A percentile compares a stretch with the other conserved stretches of the same genome.
These are phyloP conservation scores for Mizuhopecten yessoensis DNA, from an alignment of 1,140 invertebrate genomes.

Conservation along the genomic window DNA sequence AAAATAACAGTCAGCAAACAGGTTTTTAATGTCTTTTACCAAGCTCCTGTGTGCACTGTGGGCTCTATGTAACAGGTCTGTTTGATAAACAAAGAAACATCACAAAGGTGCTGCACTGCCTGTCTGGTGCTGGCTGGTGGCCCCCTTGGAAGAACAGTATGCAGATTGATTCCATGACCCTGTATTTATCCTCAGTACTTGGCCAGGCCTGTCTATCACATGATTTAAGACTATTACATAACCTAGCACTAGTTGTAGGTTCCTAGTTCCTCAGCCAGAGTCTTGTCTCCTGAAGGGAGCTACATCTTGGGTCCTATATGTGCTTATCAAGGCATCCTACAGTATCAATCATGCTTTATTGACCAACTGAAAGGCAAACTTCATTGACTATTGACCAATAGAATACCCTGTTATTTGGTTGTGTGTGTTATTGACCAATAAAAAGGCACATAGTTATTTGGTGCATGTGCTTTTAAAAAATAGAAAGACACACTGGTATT, in stretches of 20 bases:
- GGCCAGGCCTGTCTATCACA: neutral
- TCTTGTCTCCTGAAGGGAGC: neutral
- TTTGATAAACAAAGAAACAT: neutral
- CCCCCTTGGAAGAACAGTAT: neutral
- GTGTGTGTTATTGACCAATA: no score
- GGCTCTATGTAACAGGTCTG: neutral
- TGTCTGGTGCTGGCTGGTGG: neutral
- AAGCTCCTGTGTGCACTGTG: neutral
- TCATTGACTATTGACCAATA: no score
- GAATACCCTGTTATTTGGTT: no score
- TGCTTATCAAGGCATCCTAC: neutral
- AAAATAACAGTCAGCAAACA: neutral
- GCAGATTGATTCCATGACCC: neutral
- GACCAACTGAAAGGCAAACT: no score
- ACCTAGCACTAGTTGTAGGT: slow-evolving; percentile 9
- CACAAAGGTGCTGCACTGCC: neutral
- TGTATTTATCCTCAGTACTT: neutral
- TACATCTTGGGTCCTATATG: neutral
- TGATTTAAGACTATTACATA: neutral
- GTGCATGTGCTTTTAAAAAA: no score
- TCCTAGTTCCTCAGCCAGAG: neutral
- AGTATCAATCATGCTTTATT: no score
- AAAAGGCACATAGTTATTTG: no score
- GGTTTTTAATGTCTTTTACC: neutral
- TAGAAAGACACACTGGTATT: no score